A percentile compares a stretch with the other conserved stretches of the same genome.
These are phyloP conservation scores for Clostera curtula DNA, from an alignment of 2,888 invertebrate species.

Conservation along the genomic window DNA sequence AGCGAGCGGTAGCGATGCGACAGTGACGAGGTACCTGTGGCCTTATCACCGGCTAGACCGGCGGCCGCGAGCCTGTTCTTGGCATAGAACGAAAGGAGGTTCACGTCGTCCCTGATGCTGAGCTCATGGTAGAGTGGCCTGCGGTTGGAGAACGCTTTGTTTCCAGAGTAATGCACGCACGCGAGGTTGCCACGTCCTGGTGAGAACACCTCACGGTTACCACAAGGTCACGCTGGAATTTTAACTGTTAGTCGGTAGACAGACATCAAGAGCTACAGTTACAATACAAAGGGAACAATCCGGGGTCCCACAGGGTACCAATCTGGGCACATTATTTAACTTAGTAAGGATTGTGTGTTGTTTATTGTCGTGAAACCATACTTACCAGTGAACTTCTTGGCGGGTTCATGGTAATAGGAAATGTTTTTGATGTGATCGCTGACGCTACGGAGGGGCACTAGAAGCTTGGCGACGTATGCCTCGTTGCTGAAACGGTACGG, in stretches of 20 bases:
- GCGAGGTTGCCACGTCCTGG: conserved; percentile 89
- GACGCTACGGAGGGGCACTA: conserved; percentile 78
- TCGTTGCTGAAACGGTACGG: conserved; percentile 80
- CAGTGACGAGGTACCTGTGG: conserved; percentile 62
- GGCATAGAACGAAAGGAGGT: conserved; percentile 90
- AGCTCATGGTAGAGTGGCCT: conserved; percentile 82
- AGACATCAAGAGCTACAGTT: conserved; percentile 26
- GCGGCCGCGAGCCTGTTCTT: conserved; percentile 83
- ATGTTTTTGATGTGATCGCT: conserved; percentile 76
- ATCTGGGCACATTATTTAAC: conserved; percentile 20
- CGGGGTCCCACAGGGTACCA: conserved; percentile 8
- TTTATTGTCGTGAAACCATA: conserved; percentile 16
- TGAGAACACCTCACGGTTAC: conserved; percentile 63
- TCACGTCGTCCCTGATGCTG: conserved; percentile 89
- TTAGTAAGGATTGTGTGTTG: conserved; percentile 17
- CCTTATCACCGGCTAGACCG: conserved; percentile 62
- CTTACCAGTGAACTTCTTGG: conserved; percentile 80
- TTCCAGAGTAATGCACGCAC: conserved; percentile 88
- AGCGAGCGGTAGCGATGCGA: conserved; percentile 59
- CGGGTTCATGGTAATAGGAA: conserved; percentile 81
- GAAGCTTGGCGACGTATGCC: conserved; percentile 81
- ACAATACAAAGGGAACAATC: conserved; percentile 16
- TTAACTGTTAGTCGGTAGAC: conserved; percentile 50
- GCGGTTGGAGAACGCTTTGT: conserved; percentile 84
- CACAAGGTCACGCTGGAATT: conserved; percentile 54